Conservation (phyloP, 2,113 vertebrate species). For the Corythaixoides concolor region DNA sequence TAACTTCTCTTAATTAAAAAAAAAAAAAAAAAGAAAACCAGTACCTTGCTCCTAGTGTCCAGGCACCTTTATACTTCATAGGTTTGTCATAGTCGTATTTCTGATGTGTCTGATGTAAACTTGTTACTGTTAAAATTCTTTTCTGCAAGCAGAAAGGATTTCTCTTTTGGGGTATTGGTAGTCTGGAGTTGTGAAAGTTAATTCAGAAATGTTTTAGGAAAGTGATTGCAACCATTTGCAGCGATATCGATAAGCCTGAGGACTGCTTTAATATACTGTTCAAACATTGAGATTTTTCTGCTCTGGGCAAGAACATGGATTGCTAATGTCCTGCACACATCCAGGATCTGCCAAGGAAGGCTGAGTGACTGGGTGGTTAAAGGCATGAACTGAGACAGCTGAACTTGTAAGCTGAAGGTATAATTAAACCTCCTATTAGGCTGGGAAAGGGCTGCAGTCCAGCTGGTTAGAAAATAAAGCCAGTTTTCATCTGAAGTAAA, state of each 20-base stretch:
- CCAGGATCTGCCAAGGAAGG: neutral
- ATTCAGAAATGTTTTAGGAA: neutral
- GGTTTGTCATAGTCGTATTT: neutral
- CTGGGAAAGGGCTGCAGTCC: neutral
- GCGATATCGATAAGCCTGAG: rapidly evolving
- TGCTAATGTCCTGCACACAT: neutral
- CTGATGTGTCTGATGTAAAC: neutral
- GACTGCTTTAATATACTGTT: neutral
- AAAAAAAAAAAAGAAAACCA: neutral
- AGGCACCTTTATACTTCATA: neutral
- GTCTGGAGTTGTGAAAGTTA: neutral
- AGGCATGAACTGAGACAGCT: neutral
- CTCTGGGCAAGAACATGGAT: neutral
- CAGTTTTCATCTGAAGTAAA: neutral
- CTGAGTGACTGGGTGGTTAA: neutral
- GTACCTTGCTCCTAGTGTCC: neutral
- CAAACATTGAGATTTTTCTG: neutral
- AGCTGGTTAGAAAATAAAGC: neutral
- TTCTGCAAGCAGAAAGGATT: neutral
- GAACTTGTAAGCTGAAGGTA: neutral
- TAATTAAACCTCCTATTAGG: neutral
- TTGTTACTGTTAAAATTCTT: neutral
- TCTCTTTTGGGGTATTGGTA: neutral
- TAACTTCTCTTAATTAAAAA: neutral
- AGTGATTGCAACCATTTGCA: neutral